These are phyloP conservation scores for Platysteira castanea DNA, from an alignment of 2,113 vertebrate species.

Conservation along the genomic window DNA sequence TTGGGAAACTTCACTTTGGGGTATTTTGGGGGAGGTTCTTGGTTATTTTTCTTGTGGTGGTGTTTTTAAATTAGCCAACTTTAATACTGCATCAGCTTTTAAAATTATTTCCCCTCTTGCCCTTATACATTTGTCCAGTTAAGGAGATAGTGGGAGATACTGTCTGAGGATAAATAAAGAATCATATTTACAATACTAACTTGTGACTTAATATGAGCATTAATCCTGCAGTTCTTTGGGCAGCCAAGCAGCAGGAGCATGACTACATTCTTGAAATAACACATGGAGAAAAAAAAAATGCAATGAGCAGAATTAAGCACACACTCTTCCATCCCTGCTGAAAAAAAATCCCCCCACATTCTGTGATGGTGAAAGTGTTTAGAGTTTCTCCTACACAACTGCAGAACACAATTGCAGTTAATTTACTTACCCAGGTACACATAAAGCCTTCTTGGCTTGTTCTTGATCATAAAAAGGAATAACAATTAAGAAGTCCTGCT, in stretches of 20 bases:
- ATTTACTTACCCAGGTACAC: not conserved
- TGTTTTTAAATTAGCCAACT: not conserved
- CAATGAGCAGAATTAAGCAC: not conserved
- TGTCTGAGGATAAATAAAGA: not conserved
- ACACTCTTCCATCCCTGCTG: not conserved
- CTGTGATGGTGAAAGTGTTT: not conserved
- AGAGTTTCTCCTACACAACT: not conserved
- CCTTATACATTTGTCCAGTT: not conserved
- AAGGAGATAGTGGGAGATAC: not conserved
- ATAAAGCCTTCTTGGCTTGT: not conserved
- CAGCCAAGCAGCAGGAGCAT: not conserved
- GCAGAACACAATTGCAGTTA: not conserved
- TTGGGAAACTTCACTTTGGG: not conserved
- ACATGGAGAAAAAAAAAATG: not conserved
- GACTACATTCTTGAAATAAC: conserved; percentile 12
- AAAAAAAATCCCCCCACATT: not conserved
- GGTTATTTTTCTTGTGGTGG: not conserved
- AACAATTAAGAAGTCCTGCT: not conserved
- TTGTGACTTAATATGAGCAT: not conserved
- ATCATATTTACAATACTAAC: not conserved
- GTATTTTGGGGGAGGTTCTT: not conserved
- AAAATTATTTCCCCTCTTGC: not conserved
- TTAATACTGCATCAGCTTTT: not conserved
- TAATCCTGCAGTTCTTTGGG: not conserved
- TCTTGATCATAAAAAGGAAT: not conserved